Percentiles rank a stretch among this genome's conserved stretches.
Conservation (phyloP, 2,888 invertebrate genomes). For the Gibbula magus region DNA sequence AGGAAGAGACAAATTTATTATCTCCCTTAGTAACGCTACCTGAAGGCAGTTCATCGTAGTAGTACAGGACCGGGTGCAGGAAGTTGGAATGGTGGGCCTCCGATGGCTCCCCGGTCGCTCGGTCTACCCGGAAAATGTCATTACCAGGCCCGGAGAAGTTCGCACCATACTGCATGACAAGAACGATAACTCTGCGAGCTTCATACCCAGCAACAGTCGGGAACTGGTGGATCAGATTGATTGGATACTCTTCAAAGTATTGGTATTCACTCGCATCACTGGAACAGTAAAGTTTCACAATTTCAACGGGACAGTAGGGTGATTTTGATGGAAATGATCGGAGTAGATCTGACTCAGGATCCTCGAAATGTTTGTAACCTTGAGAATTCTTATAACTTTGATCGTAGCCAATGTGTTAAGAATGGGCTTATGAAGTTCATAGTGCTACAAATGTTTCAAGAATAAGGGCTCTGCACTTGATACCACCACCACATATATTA, state of each 20-base stretch:
- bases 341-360: no score
- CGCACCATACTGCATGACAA: conserved; percentile 75
- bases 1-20: no score
- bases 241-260: conserved; percentile 75
- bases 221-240: conserved; percentile 71
- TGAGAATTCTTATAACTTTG: no score
- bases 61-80: conserved; percentile 76
- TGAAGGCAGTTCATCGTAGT: conserved; percentile 73
- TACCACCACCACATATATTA: no score
- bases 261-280: conserved; percentile 60
- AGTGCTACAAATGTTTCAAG: no score
- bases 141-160: conserved; percentile 75
- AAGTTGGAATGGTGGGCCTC: conserved; percentile 76
- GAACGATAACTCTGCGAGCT: conserved; percentile 64
- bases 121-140: conserved; percentile 74
- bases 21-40: conserved; percentile 60
- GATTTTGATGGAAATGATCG: no score
- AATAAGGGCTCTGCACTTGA: no score
- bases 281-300: conserved; percentile 17
- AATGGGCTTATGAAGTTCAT: no score
- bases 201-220: conserved; percentile 67
- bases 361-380: no score
- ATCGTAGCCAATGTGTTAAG: no score
- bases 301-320: no score
- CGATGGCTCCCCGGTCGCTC: conserved; percentile 74